Base-by-base conservation (phyloP, 2,888 invertebrate genomes). In the Drymonia ruficornis region DNA sequence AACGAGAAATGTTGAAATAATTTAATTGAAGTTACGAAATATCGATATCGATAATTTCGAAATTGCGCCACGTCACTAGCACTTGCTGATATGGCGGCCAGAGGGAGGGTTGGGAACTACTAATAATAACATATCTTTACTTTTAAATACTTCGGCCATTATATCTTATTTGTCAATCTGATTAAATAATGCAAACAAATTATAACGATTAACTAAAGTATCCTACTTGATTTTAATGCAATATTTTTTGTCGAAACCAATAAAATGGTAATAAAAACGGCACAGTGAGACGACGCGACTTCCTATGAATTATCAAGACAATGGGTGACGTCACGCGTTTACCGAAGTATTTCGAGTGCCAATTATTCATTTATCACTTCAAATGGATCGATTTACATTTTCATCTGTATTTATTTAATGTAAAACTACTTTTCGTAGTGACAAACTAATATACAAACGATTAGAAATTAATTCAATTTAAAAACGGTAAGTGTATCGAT, bases 271-370 rank as follows among this genome's bases (percentile, higher is more conserved):
- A 29, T 23, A 55, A 59, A 47, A 65, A 65, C 52, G 49, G 31
- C 56, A 34, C 59, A 61, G 29, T 65, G 64, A 65, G 65, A 54
- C 48, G 18, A 62, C 61, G 53, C 48, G 18, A 62, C 61, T 56
- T 63, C 68, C 46, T 64, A 53, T 49, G 49, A 57, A 61, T 46
- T 63, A 61, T 51, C 51, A 54, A 74, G 77, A 86, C 84, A 86
- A 86, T 84, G 70, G 78, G 56, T 86, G 84, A 85, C 86, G 85
- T 87, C 87, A 86, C 58, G 42, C 49, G 52, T 61, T 72, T 63
- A 69, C 71, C 53, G 50, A 38, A 56, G 47, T 63, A 62, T 64
- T 69, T 64, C 43, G 57, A 70, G 55, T 59, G 50, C 56, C 63
- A 61, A 59, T 59, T 53, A 61, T 54, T 42, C 53, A 45, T 52